Evolutionary conservation across 2,113 vertebrate genomes (phyloP), one percentile per base, ranked within the genome.

Genomic region (Pollimyrus isidori): DNA sequence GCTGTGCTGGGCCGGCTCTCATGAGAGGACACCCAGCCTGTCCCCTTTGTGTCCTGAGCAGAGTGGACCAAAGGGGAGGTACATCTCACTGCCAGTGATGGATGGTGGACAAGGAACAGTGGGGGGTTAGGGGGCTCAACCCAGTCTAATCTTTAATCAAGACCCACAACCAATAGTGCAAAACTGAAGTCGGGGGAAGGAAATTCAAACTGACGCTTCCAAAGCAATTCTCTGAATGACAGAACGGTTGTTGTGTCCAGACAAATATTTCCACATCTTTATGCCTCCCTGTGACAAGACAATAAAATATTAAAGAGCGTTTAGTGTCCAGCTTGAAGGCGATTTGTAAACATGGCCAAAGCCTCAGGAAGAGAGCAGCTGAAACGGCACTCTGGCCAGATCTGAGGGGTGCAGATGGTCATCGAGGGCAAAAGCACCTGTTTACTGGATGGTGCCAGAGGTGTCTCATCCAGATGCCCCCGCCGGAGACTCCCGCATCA

Each of bases 401-500:
- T 93, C 92, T 94, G 93, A 86, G 90, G 92, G 91, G 93, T 93
- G 89, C 92, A 93, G 90, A 94, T 94, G 93, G 93, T 94, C 93
- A 93, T 91, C 93, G 85, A 90, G 92, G 93, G 92, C 3, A 92
- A 92, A 93, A 94, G 93, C 89, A 92, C 48, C 49, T 58, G 49
- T 39, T 49, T 49, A 7, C 73, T 2, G 73, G 15, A 80, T 7
- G 15, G 17, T 80, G 73, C 30, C 73, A 80, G 73, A 80, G 73
- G 35, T 80, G 73, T 42, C 42, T 39, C 35, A 80, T 42, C 73
- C 73, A 80, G 73, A 15, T 80, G 73, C 35, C 6, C 35, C 30
- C 19, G 73, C 4, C 6, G 4, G 30, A 80, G 73, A 80, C 17
- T 80, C 35, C 73, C 17, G 17, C 35, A n/a, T n/a, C n/a, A 1